Evolutionary conservation across 2,113 vertebrate species (phyloP).

Genomic region (zebrafish (Danio rerio)): DNA sequence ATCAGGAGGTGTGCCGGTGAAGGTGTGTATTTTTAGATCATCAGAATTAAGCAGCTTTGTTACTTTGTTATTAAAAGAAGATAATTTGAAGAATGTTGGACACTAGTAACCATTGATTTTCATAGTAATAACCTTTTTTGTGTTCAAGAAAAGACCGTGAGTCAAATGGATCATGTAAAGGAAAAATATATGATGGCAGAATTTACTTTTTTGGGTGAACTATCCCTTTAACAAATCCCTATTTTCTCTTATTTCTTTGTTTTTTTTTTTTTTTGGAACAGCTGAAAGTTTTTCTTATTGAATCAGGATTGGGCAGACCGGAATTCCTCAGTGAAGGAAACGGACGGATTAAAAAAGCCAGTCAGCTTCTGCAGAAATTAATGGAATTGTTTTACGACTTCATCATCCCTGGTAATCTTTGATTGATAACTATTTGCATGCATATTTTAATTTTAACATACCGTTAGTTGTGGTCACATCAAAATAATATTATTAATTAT

Average conservation of each 20-base stretch:
- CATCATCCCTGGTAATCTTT: constrained; percentile 84
- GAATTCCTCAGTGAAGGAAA: constrained; percentile 92
- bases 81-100: too few relatives aligned
- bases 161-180: too few relatives aligned
- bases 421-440: too few relatives aligned
- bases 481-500: not conserved
- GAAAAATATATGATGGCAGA: too few relatives aligned
- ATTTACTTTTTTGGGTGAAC: too few relatives aligned
- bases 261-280: constrained; percentile 71
- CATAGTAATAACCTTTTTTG: too few relatives aligned
- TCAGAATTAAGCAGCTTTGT: not conserved
- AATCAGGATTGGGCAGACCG: constrained; percentile 85
- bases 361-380: constrained; percentile 90
- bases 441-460: too few relatives aligned
- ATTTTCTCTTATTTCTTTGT: constrained; percentile 9
- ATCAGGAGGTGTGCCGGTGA: constrained; percentile 73
- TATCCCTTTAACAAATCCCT: not conserved
- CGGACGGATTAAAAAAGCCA: constrained; percentile 90
- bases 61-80: too few relatives aligned
- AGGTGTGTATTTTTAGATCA: constrained; percentile 75
- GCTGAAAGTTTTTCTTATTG: constrained; percentile 91
- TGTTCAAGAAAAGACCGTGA: too few relatives aligned
- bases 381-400: constrained; percentile 93
- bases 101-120: too few relatives aligned
- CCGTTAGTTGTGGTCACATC: too few relatives aligned